Evolutionary conservation across 2,797 vertebrate species (phyloP), one percentile per base, ranked within the genome.

Genomic region (Trematomus bernacchii): DNA sequence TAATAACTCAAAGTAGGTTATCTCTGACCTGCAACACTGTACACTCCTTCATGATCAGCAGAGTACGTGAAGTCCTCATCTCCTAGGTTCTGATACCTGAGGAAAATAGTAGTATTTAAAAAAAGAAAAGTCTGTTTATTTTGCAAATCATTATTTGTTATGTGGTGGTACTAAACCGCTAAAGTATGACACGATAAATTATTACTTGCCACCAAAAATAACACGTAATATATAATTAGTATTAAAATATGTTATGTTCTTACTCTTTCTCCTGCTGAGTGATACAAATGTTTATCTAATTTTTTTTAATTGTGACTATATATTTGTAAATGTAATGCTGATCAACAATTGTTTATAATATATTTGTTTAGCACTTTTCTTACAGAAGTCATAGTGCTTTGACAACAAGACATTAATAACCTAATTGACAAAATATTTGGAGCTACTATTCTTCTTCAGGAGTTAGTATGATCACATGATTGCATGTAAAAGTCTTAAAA

Each of bases 181-280:
- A 16, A 3, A 21, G 60, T 8, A 6, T 30, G 3, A 33, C 6
- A 21, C 9, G 12, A 27, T 47, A 12, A 53, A 21, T 12, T 1
- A 40, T 30, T 15, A 47, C 27, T 30, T 18, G 1, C 12, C 13
- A 21, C 1, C 7, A 62, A 47, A 53, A 53, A 4, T 18, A 42
- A 30, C 3, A 46, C 2, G 19, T 2, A 52, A 65, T 18, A 30
- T 18, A 12, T 42, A 0, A 27, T 51, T 44, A n/a, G 2, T 21
- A 27, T n/a, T n/a, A 46, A 66, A 4, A 71, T 60, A n/a, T 0
- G 0, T 10, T 43, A 46, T 54, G 27, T 48, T 61, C 82, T 70
- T 86, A 88, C 82, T 1, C 27, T 0, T 58, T 51, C 1, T 66
- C 46, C 2, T 59, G 54, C 1, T 73, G 7, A 37, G 0, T 3